Conservation (phyloP, 2,888 invertebrate species). For the Macrophya annulata region DNA sequence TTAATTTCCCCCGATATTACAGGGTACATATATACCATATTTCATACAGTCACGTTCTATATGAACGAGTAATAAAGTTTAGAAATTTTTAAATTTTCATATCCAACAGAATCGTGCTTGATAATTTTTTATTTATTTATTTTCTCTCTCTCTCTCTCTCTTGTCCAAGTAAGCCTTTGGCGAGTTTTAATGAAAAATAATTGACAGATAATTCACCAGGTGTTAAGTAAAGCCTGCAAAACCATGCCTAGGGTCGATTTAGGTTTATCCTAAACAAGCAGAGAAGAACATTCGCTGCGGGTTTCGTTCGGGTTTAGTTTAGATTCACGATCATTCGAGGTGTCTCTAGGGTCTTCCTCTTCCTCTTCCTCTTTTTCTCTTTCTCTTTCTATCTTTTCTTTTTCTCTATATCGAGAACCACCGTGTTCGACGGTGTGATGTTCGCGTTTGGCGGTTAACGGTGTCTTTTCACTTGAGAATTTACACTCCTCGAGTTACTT, state of each 20-base stretch:
- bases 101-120: neutral
- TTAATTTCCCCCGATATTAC: neutral
- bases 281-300: neutral
- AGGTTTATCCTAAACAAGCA: conserved; percentile 44
- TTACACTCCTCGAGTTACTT: conserved; percentile 46
- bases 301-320: conserved; percentile 4
- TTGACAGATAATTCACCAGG: neutral
- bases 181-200: conserved; percentile 6
- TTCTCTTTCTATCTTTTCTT: too few species aligned
- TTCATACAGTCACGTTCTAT: too few species aligned
- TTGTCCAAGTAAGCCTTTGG: neutral
- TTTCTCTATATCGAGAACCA: too few species aligned
- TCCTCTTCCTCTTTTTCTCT: neutral
- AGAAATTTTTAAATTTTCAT: neutral
- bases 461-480: conserved; percentile 42
- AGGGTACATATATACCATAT: too few species aligned
- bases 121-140: neutral
- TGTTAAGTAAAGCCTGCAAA: too few species aligned
- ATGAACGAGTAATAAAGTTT: too few species aligned
- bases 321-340: neutral
- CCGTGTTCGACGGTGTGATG: too few species aligned
- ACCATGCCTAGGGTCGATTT: neutral
- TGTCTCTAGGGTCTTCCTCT: neutral
- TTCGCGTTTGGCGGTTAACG: too few species aligned
- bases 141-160: neutral